Conservation (phyloP, 2,797 vertebrate genomes). For the Spinibarbus caldwelli region DNA sequence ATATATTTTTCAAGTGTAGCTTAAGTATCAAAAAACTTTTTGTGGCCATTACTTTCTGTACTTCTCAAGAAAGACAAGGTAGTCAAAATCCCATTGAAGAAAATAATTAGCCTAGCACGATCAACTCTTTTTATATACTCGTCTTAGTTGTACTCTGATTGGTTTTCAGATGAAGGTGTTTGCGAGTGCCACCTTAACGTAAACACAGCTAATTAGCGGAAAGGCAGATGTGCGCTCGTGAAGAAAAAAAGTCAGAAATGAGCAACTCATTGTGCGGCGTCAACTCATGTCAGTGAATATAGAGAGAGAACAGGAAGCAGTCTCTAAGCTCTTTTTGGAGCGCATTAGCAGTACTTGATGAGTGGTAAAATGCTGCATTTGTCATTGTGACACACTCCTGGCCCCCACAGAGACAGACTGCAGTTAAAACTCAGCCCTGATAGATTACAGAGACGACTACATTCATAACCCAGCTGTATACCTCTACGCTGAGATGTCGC, state of each 20-base stretch:
- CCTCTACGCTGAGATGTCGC: conserved; percentile 8
- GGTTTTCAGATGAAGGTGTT: conserved; percentile 17
- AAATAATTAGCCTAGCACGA: not conserved
- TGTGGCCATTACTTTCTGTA: conserved; percentile 2
- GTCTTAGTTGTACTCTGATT: not conserved
- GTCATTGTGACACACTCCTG: conserved; percentile 60
- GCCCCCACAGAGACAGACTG: conserved; percentile 59
- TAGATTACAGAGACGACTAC: conserved; percentile 53
- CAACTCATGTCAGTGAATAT: conserved; percentile 25
- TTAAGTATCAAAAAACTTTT: not conserved
- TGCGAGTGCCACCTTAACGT: conserved; percentile 14
- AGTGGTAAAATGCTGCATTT: conserved; percentile 62
- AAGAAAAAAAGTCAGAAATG: conserved; percentile 22
- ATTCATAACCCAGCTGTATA: conserved; percentile 54
- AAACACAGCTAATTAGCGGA: conserved; percentile 43
- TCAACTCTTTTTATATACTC: not conserved
- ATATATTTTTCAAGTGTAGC: not conserved
- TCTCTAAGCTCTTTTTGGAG: conserved; percentile 62
- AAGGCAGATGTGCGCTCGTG: conserved; percentile 5
- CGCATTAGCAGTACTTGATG: conserved; percentile 62
- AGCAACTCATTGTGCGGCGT: conserved; percentile 18
- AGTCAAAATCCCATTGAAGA: not conserved
- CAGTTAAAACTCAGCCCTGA: conserved; percentile 61
- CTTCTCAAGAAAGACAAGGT: not conserved
- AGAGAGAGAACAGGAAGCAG: conserved; percentile 53